A percentile compares a stretch with the other conserved stretches of the same genome.
These are phyloP conservation scores for Pseudochaenichthys georgianus DNA, from an alignment of 2,797 vertebrate genomes.

Conservation along the genomic window DNA sequence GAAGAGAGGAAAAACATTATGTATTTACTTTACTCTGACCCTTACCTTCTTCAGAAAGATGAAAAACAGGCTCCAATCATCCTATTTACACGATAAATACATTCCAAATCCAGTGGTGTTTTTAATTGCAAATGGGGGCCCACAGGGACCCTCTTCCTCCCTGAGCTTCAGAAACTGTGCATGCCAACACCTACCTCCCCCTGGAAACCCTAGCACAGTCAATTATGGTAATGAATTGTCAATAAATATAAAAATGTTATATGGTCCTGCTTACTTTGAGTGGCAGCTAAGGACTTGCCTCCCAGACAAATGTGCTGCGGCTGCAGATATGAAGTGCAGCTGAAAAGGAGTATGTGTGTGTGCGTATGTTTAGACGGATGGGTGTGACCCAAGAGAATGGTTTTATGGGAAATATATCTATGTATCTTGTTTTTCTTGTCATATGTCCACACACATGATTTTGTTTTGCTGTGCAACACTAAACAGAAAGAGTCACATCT, in stretches of 20 bases:
- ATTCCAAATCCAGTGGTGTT: slow-evolving; percentile 89
- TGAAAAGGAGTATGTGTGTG: slow-evolving; percentile 78
- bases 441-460: slow-evolving; percentile 13
- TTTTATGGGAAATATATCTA: slow-evolving; percentile 12
- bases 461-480: slow-evolving; percentile 13
- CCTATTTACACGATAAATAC: slow-evolving; percentile 93
- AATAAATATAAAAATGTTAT: slow-evolving; percentile 99
- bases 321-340: slow-evolving; percentile 94
- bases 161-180: slow-evolving; percentile 88
- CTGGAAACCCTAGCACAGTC: slow-evolving; percentile 92
- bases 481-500: slow-evolving; percentile 24
- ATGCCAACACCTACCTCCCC: slow-evolving; percentile 79
- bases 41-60: slow-evolving; percentile 33
- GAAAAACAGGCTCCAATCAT: slow-evolving; percentile 89
- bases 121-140: slow-evolving; percentile 97
- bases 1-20: slow-evolving; percentile 7
- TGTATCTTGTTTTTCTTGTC: slow-evolving; percentile 8
- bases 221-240: slow-evolving; percentile 99
- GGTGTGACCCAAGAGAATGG: slow-evolving; percentile 13
- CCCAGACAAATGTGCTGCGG: slow-evolving; percentile 95
- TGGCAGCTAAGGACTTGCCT: slow-evolving; percentile 97
- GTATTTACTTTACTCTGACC: slow-evolving; percentile 80
- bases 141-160: slow-evolving; percentile 85
- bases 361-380: slow-evolving; percentile 15
- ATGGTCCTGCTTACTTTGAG: slow-evolving; percentile 93